Conservation (phyloP, 1,140 invertebrate genomes). For the Luehdorfia chinensis region DNA sequence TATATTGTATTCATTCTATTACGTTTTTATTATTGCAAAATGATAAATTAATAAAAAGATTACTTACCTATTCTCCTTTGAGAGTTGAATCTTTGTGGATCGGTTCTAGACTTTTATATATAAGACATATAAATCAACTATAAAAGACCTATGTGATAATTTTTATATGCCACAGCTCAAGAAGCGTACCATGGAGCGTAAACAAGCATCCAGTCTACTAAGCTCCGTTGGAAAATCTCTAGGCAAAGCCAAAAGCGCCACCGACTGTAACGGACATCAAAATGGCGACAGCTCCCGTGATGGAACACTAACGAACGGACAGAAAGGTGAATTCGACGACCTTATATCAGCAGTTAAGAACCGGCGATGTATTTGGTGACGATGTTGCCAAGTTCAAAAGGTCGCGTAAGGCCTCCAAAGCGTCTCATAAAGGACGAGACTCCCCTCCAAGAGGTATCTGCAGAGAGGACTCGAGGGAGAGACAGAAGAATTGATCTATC, state of each 20-base stretch:
- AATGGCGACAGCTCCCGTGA: constrained; percentile 50
- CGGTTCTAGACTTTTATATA: too few relatives aligned
- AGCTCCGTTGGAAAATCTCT: constrained; percentile 79
- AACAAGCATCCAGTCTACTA: constrained; percentile 85
- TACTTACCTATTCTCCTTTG: too few relatives aligned
- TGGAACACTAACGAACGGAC: constrained; percentile 69
- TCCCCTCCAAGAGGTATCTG: constrained; percentile 80
- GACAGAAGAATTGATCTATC: constrained; percentile 69
- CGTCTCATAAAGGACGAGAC: constrained; percentile 74
- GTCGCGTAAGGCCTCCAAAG: constrained; percentile 82
- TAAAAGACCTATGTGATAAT: too few relatives aligned
- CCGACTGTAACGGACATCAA: constrained; percentile 75
- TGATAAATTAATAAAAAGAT: too few relatives aligned
- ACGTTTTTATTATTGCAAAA: too few relatives aligned
- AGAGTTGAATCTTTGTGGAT: too few relatives aligned
- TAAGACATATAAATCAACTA: too few relatives aligned
- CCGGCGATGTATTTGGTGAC: constrained; percentile 98
- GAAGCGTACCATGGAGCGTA: constrained; percentile 91
- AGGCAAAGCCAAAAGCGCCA: constrained; percentile 60
- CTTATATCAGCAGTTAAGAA: constrained; percentile 96
- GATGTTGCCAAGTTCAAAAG: constrained; percentile 96
- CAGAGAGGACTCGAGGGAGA: constrained; percentile 84
- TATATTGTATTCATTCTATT: too few relatives aligned
- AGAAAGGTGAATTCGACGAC: constrained; percentile 96
- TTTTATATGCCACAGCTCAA: too few relatives aligned